Evolutionary conservation across 2,797 vertebrate species (phyloP).

Genomic region (Pipistrellus pipistrellus): DNA sequence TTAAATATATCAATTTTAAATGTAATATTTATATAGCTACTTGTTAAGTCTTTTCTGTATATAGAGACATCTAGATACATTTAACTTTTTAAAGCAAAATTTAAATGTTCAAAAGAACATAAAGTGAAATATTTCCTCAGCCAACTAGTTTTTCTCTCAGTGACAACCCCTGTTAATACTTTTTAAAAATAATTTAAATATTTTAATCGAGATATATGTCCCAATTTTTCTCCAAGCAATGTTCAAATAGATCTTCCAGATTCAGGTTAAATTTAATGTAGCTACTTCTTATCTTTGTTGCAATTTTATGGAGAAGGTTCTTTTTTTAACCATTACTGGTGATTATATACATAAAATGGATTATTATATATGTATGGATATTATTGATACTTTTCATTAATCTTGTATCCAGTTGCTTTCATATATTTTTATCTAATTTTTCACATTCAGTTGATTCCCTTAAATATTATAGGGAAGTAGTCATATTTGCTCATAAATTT

Average conservation of each 20-base stretch:
- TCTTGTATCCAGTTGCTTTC: not conserved
- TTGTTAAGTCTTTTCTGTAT: not conserved
- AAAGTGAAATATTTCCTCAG: not conserved
- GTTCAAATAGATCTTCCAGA: not conserved
- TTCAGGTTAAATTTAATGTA: slow-evolving; percentile 30
- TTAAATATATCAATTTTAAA: not conserved
- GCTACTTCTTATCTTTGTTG: not conserved
- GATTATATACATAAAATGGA: not conserved
- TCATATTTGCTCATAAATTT: slow-evolving; percentile 40
- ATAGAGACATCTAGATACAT: not conserved
- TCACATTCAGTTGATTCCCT: not conserved
- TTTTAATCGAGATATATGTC: not conserved
- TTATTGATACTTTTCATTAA: not conserved
- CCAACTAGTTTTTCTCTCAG: not conserved
- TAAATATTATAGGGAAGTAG: not conserved
- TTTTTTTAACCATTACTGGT: not conserved
- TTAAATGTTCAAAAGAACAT: not conserved
- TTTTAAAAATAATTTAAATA: not conserved
- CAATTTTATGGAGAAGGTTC: not conserved
- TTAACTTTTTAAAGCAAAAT: slow-evolving; percentile 10
- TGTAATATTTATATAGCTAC: not conserved
- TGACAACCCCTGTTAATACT: not conserved
- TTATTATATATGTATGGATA: not conserved
- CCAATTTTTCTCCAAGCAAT: not conserved
- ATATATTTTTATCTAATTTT: not conserved